Evolutionary conservation across 2,797 vertebrate genomes (phyloP).

Genomic region (Arrhamphus sclerolepis): DNA sequence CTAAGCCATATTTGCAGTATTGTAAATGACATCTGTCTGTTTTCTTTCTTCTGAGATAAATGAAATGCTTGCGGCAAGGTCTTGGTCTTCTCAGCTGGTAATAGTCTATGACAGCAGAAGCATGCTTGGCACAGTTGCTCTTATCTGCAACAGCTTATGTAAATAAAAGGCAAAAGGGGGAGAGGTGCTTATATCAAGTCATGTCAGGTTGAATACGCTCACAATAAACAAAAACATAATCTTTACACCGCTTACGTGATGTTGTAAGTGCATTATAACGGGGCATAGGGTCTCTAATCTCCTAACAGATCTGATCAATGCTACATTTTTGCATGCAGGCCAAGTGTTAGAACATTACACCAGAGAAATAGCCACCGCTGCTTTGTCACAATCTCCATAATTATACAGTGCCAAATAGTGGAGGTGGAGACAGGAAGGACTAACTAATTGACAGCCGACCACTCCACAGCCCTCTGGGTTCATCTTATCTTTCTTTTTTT

Average conservation of each 20-base stretch:
- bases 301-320: neutral
- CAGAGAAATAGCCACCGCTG: slow-evolving; percentile 22
- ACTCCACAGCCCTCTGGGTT: slow-evolving; percentile 61
- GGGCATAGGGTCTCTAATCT: neutral
- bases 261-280: neutral
- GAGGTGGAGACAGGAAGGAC: slow-evolving; percentile 42
- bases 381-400: slow-evolving; percentile 38
- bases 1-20: slow-evolving; percentile 51
- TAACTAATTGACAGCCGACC: slow-evolving; percentile 78
- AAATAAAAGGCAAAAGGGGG: slow-evolving; percentile 34
- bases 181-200: slow-evolving; percentile 18
- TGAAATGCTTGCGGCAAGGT: slow-evolving; percentile 55
- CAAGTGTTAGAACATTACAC: slow-evolving; percentile 27
- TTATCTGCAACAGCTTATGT: slow-evolving; percentile 18
- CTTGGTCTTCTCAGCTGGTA: slow-evolving; percentile 49
- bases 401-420: slow-evolving; percentile 55
- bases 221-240: slow-evolving; percentile 1
- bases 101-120: slow-evolving; percentile 71
- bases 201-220: slow-evolving; percentile 6
- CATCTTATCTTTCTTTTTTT: slow-evolving; percentile 8
- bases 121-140: slow-evolving; percentile 44
- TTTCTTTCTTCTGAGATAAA: slow-evolving; percentile 59
- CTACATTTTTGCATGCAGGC: slow-evolving; percentile 26
- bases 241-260: neutral
- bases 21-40: slow-evolving; percentile 75